Percentiles rank a stretch among this genome's conserved stretches.
Conservation (phyloP, 2,888 invertebrate species). For the Plebejus argus region DNA sequence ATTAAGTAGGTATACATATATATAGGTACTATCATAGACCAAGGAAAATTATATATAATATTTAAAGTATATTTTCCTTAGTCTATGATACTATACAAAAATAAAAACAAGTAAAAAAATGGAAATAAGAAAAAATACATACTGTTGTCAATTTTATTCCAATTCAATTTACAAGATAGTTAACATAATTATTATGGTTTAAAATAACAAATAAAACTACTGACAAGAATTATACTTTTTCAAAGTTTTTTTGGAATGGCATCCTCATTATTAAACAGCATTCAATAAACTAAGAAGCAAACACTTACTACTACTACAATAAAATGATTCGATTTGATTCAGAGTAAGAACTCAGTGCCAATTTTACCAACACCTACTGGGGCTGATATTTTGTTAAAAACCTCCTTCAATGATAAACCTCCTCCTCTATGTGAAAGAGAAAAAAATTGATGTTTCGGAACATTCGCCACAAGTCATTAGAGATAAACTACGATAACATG, state of each 20-base stretch:
- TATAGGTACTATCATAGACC: no score
- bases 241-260: conserved; percentile 76
- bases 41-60: no score
- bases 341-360: neutral
- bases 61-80: no score
- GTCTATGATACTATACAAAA: no score
- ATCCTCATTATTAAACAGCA: conserved; percentile 58
- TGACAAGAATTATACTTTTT: conserved; percentile 79
- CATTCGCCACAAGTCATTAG: no score
- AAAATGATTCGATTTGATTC: conserved; percentile 8
- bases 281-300: conserved; percentile 46
- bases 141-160: conserved; percentile 65
- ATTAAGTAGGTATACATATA: no score
- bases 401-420: neutral
- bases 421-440: no score
- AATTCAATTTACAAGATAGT: conserved; percentile 74
- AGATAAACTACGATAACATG: no score
- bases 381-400: neutral
- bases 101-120: neutral
- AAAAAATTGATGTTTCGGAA: neutral
- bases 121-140: conserved; percentile 35
- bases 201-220: conserved; percentile 64
- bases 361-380: neutral
- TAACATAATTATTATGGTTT: conserved; percentile 59
- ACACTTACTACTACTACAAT: conserved; percentile 39